These are phyloP conservation scores for Hydra vulgaris DNA, from an alignment of 30 jellyfish, hydroid and myxozoan species.

Conservation along the genomic window DNA sequence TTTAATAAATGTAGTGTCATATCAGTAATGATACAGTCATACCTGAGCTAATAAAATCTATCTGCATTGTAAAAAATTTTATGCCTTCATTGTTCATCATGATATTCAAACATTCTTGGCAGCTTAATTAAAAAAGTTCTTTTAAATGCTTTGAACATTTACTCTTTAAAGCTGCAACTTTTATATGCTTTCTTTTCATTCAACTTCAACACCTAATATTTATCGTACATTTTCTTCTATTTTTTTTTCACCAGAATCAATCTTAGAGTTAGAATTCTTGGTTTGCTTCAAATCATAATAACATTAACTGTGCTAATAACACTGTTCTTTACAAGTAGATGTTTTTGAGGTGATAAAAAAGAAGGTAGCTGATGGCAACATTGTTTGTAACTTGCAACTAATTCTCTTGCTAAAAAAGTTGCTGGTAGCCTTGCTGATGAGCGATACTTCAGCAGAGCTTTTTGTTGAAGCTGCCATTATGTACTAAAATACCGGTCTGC, in stretches of 20 bases:
- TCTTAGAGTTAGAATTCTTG: background rate
- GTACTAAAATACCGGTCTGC: too few species aligned
- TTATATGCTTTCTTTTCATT: background rate
- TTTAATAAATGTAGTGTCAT: too few species aligned
- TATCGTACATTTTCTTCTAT: background rate
- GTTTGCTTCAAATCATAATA: background rate
- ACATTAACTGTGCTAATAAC: background rate
- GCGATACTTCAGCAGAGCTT: too few species aligned
- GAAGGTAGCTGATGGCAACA: background rate
- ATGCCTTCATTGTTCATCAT: background rate
- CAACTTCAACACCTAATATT: background rate
- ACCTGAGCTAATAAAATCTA: too few species aligned
- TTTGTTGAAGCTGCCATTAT: too few species aligned
- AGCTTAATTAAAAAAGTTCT: background rate
- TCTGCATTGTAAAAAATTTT: background rate
- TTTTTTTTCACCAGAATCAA: background rate
- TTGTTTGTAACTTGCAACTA: too few species aligned
- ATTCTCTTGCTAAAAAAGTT: too few species aligned
- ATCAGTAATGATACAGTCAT: too few species aligned
- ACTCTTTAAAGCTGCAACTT: background rate
- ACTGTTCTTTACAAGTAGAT: background rate
- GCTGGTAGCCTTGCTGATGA: too few species aligned
- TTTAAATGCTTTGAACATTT: background rate
- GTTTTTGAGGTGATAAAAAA: background rate
- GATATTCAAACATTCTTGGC: background rate